A percentile compares a stretch with the other conserved stretches of the same genome.
Evolutionary conservation across 1,140 invertebrate genomes (phyloP).

Genomic region (Brevipalpus yothersi): DNA sequence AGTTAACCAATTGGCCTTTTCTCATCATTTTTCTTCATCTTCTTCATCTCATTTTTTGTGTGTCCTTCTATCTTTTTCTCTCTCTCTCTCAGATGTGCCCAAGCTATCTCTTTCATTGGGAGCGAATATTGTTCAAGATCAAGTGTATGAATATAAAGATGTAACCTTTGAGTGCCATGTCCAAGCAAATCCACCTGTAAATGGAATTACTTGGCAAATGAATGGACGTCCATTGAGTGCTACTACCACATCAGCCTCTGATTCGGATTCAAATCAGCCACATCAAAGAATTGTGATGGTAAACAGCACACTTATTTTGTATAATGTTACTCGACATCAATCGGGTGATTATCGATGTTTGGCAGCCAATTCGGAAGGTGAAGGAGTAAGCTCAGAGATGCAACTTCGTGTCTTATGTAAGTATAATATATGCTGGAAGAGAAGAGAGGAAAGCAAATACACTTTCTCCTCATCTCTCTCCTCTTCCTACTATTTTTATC

Average conservation of each 20-base stretch:
- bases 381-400: slow-evolving; percentile 11
- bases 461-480: background rate
- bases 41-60: too few species aligned
- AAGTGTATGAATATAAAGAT: slow-evolving; percentile 45
- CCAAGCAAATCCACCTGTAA: slow-evolving; percentile 52
- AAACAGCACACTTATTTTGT: slow-evolving; percentile 11
- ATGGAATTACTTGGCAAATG: slow-evolving; percentile 54
- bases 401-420: slow-evolving; percentile 13
- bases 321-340: slow-evolving; percentile 9
- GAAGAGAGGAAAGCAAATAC: background rate
- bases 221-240: slow-evolving; percentile 15
- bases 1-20: too few species aligned
- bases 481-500: background rate
- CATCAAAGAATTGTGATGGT: background rate
- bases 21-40: too few species aligned
- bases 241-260: too few species aligned
- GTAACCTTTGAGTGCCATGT: slow-evolving; percentile 73
- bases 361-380: slow-evolving; percentile 13
- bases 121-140: slow-evolving; percentile 51
- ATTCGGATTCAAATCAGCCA: background rate
- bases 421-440: background rate
- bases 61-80: background rate
- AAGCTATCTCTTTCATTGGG: slow-evolving; percentile 52
- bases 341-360: slow-evolving; percentile 12
- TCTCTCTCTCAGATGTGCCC: slow-evolving; percentile 37